Evolutionary conservation across 1,140 invertebrate genomes (phyloP), one percentile per base, ranked within the genome.

Genomic region (Drosophila nigromelanica): DNA sequence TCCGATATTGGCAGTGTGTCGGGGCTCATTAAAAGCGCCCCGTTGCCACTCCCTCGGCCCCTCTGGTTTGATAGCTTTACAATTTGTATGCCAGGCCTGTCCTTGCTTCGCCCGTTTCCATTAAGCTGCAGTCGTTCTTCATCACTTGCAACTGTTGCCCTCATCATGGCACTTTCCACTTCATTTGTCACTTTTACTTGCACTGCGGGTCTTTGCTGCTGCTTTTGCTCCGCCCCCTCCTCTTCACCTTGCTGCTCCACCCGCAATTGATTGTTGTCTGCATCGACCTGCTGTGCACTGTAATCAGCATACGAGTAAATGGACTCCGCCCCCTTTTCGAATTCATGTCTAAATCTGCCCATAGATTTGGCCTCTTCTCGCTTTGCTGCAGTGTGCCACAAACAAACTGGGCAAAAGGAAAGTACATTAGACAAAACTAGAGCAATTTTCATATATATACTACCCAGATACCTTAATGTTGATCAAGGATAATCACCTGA

Each of bases 101-200:
- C 58, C 64, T 71, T 73, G 40, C 58, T 40, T 45, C 68, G 52
- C 27, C 45, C 39, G 56, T 76, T 71, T 59, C 51, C 63, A 59
- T 78, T 68, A 56, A 47, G 37, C 52, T 35, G 52, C 27, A 37
- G 45, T 50, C 59, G 48, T 33, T 30, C 48, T 42, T 68, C 71
- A 52, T 60, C 47, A 45, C 24, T 35, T 51, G 39, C 64, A 73
- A 30, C 42, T 47, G 35, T 43, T 14, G 60, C 61, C 37, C 15
- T 54, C 54, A 50, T 61, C 50, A 71, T 70, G 73, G 73, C 79
- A 87, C 83, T 89, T 89, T 89, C 79, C 83, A 80, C 83, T 89
- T 89, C 83, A 89, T 89, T 89, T 89, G 85, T 77, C 85, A 83
- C 83, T 89, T 89, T 89, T 89, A 83, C 83, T 87, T 87, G 83